Percentiles rank a stretch among this genome's conserved stretches.
These are phyloP conservation scores for Enteromius trimaculatus DNA, from an alignment of 2,797 vertebrate genomes.

Conservation along the genomic window DNA sequence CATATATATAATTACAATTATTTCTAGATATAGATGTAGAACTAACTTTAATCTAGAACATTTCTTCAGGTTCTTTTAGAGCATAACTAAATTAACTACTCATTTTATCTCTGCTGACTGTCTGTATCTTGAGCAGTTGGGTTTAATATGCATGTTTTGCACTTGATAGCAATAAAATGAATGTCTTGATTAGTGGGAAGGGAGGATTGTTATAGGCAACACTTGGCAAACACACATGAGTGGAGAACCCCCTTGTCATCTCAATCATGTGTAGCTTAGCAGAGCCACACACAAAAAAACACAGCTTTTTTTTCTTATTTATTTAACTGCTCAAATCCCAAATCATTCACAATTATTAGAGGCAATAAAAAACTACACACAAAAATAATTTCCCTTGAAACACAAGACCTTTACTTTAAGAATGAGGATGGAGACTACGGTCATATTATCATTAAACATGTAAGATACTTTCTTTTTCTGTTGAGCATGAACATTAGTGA, in stretches of 20 bases:
- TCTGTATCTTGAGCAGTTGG: slow-evolving; percentile 25
- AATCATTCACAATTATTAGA: slow-evolving; percentile 27
- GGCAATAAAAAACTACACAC: neutral
- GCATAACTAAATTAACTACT: neutral
- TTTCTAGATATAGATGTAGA: neutral
- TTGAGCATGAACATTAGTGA: neutral
- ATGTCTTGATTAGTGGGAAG: slow-evolving; percentile 64
- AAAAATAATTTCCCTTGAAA: neutral
- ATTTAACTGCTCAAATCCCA: slow-evolving; percentile 11
- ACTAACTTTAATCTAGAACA: neutral
- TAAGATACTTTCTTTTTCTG: neutral
- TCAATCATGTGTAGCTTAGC: slow-evolving; percentile 56
- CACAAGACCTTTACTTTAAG: neutral
- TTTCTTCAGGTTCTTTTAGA: neutral
- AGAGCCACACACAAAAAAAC: neutral
- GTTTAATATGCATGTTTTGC: slow-evolving; percentile 55
- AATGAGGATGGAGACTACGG: neutral
- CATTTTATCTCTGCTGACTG: slow-evolving; percentile 16
- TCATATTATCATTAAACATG: neutral
- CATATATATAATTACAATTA: too few species aligned
- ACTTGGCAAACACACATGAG: slow-evolving; percentile 67
- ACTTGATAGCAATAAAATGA: slow-evolving; percentile 53
- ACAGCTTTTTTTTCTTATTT: neutral
- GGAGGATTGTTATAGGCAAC: slow-evolving; percentile 76
- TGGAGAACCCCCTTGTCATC: slow-evolving; percentile 56